phyloP scores from a whole-genome alignment of 1,140 invertebrate genomes.

The Hormaphis cornu region DNA sequence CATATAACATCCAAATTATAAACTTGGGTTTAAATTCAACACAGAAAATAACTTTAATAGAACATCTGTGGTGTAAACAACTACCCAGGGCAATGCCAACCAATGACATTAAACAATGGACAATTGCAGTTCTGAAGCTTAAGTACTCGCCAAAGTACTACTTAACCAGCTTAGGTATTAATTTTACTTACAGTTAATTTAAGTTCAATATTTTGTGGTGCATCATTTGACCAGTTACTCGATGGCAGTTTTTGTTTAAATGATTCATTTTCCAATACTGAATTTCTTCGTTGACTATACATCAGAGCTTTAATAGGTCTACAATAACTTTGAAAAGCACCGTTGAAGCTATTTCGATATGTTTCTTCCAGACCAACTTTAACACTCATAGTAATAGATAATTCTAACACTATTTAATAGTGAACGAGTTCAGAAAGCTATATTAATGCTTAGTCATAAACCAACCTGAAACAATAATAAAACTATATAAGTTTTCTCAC shows the following conservation, averaged over 20 bases:
- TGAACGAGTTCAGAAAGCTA: background rate
- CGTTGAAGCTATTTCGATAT: constrained; percentile 14
- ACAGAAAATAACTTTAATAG: too few relatives aligned
- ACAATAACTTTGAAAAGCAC: constrained; percentile 20
- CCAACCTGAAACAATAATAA: constrained; percentile 14
- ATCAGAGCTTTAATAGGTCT: constrained; percentile 14
- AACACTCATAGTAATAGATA: constrained; percentile 8
- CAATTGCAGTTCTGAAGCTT: too few relatives aligned
- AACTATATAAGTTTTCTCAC: background rate
- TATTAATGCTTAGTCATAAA: constrained; percentile 17
- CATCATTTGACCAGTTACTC: background rate
- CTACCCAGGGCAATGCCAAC: too few relatives aligned
- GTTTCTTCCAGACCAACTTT: background rate
- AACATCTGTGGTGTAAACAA: too few relatives aligned
- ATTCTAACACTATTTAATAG: background rate
- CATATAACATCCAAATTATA: too few relatives aligned
- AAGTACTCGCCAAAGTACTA: too few relatives aligned
- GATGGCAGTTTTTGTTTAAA: background rate
- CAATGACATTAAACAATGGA: too few relatives aligned
- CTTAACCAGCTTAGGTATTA: too few relatives aligned
- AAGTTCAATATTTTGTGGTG: constrained; percentile 16
- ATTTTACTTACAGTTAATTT: constrained; percentile 22
- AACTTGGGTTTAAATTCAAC: too few relatives aligned
- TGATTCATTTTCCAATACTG: background rate
- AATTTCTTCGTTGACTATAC: constrained; percentile 20